Base-by-base conservation (phyloP, 1,140 invertebrate species). In the Pseudachorutes palmiensis region DNA sequence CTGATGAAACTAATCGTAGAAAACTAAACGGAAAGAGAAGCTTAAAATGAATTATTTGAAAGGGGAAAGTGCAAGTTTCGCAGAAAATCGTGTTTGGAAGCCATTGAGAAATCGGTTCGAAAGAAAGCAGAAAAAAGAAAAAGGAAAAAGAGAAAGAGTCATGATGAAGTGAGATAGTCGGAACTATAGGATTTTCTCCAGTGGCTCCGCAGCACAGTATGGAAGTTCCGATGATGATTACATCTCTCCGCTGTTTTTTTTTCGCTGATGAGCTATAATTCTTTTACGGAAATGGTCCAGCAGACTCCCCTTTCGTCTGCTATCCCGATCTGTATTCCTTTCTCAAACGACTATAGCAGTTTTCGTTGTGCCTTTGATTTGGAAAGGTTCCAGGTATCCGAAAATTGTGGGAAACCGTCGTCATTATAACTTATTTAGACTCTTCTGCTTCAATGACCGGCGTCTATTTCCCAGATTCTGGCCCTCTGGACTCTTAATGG, bases 381-480 rank as follows among this genome's bases (percentile, higher is more conserved):
- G 69, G 70, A 69, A 69, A 22, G 60, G 22, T 69, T 72, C 70
- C 70, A 72, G 70, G 67, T 72, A 69, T 71, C 66, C 49, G 65
- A 66, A 69, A 64, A 55, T 72, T 49, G 48, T 31, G 30, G 2
- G 19, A 32, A 63, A 24, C 49, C 62, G 55, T 66, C 67, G 19
- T 45, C 57, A 72, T 71, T 68, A 71, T 71, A 72, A 72, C 67
- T 69, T 72, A 72, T 67, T 72, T 72, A 72, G 51, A 55, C 51
- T 55, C 51, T 65, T 63, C 51, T 9, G 58, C 29, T 55, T 26
- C 51, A 19, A 3, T 14, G 24, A 16, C 9, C 51, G 9, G 19
- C 36, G 9, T 12, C 19, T 45, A 45, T 55, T 26, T 55, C 24
- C 51, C 51, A 5, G 9, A 12, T 19, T 22, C 24, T 55, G 51